phyloP scores from a whole-genome alignment of 2,797 vertebrate genomes.

The Microhierax caerulescens region DNA sequence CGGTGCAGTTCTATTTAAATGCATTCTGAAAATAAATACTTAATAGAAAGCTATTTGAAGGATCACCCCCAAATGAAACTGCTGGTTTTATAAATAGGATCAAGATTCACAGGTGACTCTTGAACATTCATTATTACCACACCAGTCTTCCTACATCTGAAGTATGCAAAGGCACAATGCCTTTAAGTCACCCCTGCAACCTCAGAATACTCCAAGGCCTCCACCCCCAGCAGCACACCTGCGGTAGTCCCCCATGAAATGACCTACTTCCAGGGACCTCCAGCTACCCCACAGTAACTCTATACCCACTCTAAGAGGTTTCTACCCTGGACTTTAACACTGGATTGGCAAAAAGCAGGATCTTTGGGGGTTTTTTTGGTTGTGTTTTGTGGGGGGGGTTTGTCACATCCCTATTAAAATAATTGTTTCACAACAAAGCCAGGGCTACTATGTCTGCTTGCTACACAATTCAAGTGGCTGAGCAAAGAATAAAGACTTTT shows the following conservation, averaged over 20 bases:
- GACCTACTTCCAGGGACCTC: not conserved
- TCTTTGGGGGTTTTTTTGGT: too few species aligned
- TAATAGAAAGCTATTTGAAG: not conserved
- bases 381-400: too few species aligned
- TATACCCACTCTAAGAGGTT: not conserved
- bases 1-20: not conserved
- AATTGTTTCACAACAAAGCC: not conserved
- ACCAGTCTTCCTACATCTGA: not conserved
- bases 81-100: not conserved
- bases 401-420: not conserved
- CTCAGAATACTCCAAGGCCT: not conserved
- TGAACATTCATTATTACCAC: not conserved
- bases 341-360: not conserved
- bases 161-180: fast-evolving
- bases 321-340: not conserved
- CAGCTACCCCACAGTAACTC: not conserved
- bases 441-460: not conserved
- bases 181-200: not conserved
- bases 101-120: not conserved
- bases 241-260: not conserved
- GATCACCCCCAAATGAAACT: not conserved
- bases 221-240: not conserved
- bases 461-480: not conserved
- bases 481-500: not conserved
- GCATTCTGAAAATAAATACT: not conserved